Evolutionary conservation across 2,113 vertebrate genomes (phyloP), one percentile per base, ranked within the genome.

Genomic region (Tauraco erythrolophus): DNA sequence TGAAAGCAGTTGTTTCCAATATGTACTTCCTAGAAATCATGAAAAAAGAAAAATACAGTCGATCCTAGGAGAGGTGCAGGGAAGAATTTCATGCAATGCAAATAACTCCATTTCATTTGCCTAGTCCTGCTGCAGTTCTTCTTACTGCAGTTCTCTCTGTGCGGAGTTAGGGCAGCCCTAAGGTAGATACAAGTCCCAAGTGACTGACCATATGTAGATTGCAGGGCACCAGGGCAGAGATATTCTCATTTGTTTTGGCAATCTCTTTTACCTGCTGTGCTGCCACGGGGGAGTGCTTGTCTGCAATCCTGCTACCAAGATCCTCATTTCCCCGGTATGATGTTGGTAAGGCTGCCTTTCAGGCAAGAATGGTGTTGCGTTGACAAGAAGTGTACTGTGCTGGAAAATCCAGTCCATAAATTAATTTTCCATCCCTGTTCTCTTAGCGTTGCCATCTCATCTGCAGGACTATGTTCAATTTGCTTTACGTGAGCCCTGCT

Each of bases 261-360:
- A 50, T 68, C 15, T 7, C 4, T 74, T 77, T 61, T 61, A n/a
- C 31, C 15, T 66, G 17, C 39, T 57, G 3, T 35, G 11, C 18
- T 60, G 7, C 14, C 27, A 19, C 19, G 14, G 37, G 11, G 11
- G 22, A 60, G 33, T 56, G 30, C 35, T 46, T 56, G 15, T 43
- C 39, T 39, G 8, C 28, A 11, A 50, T n/a, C 14, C 31, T 58
- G 31, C 7, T 43, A 75, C 11, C 0, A 0, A 85, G 46, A 45
- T 62, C 19, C 24, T 53, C 6, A 11, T 74, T 81, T 84, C 19
- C 14, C 16, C 2, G 2, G 5, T 16, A 9, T 37, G 37, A 66
- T 5, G 2, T 58, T 75, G 2, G 35, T 54, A 57, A 14, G n/a
- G 13, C 35, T 76, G 16, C 16, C 43, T 71, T 83, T 64, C 22